Evolutionary conservation across 2,797 vertebrate genomes (phyloP), one percentile per base, ranked within the genome.

Genomic region (Anguilla obscura): DNA sequence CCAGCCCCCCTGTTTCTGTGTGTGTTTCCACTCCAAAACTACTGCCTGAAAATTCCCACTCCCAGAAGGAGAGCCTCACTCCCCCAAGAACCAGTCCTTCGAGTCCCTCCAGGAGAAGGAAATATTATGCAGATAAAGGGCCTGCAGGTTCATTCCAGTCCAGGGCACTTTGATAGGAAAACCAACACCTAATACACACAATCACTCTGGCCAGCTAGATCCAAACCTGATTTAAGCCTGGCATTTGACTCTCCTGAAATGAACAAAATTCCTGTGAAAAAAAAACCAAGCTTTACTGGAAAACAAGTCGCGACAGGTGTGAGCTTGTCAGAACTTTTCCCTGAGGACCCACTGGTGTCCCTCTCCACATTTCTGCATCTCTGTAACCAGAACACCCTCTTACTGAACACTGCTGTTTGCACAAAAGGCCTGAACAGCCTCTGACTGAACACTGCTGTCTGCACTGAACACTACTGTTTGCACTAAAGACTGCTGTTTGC

Each of bases 221-320:
- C 33, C 30, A 45, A n/a, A 79, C 36, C 36, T n/a, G 45, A 9
- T 82, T 82, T 48, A n/a, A 18, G 18, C 45, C 50, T 82, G 36
- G 76, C 1, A 8, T n/a, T 1, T n/a, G 24, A 45, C 79, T 16
- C 27, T 74, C 9, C 14, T 40, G 33, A 40, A 74, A 40, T 40
- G 33, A 45, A 33, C 21, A 7, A 82, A n/a, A 82, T 7, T n/a
- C 45, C 36, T 21, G 30, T 2, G 71, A 79, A 40, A 21, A 40
- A 40, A 80, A 24, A 27, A 45, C 21, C 36, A 6, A 24, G 76
- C 36, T 45, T 2, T 21, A 45, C 16, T 4, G 30, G 36, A 40
- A 45, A 82, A 82, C 79, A 82, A 82, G 18, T 48, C 79, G 14
- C 50, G 79, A n/a, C 79, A 50, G 79, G 45, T 82, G 45, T 9